Conservation (phyloP, 2,888 invertebrate species). For the Margaritifera margaritifera region DNA sequence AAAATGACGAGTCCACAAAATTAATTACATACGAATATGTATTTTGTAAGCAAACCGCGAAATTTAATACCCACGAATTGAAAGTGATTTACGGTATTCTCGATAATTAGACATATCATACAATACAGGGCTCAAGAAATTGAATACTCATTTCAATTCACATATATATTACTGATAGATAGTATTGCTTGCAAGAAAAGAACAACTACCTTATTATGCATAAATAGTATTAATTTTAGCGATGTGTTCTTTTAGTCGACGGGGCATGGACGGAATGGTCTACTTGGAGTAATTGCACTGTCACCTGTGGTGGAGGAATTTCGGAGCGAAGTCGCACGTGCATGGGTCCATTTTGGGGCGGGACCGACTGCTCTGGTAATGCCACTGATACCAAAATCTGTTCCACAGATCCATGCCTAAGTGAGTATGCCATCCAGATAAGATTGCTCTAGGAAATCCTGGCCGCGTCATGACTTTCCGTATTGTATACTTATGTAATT, state of each 20-base stretch:
- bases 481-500: too few species aligned
- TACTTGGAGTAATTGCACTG: conserved; percentile 52
- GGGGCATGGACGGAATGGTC: conserved; percentile 58
- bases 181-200: too few species aligned
- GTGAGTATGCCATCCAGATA: conserved; percentile 33
- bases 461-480: too few species aligned
- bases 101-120: too few species aligned
- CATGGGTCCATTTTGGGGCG: conserved; percentile 54
- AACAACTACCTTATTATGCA: not conserved
- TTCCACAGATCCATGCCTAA: conserved; percentile 45
- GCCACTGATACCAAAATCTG: conserved; percentile 40
- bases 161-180: too few species aligned
- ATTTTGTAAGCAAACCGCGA: too few species aligned
- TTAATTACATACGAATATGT: too few species aligned
- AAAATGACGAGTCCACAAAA: too few species aligned
- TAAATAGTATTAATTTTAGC: not conserved
- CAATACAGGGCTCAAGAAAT: too few species aligned
- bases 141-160: too few species aligned
- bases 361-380: conserved; percentile 50
- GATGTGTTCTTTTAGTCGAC: conserved; percentile 47
- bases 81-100: too few species aligned
- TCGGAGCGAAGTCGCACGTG: conserved; percentile 46
- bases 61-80: too few species aligned
- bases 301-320: conserved; percentile 58
- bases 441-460: not conserved